Evolutionary conservation across 92 coral and sea anemone species (phyloP), one percentile per base, ranked within the genome.

Genomic region (Paramuricea clavata): DNA sequence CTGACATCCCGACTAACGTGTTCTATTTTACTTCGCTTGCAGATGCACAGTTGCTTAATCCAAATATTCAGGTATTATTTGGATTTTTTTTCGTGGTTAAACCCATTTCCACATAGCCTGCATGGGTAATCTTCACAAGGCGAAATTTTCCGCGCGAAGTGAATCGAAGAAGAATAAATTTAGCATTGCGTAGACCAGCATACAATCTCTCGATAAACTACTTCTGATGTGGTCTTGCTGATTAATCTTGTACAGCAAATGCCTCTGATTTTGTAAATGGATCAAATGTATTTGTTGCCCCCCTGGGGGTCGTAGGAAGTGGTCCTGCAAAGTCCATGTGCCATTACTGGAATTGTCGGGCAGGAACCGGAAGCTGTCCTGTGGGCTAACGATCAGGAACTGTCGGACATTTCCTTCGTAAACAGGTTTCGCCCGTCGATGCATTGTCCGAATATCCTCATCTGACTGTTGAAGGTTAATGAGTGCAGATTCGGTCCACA

Each of bases 11-110:
- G 22, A 86, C 62, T 17, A 95, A 96, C 81, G 88, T 93, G 13
- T 93, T 92, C 72, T 96, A 90, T 82, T 93, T 91, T 69, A 57
- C 95, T 34, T 88, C 83, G 41, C 69, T 94, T 17, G 91, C 95
- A 12, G 88, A 79, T 19, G 95, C 91, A 41, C 98, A 93, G 57
- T 75, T 96, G 61, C 78, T 75, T 60, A 89, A 96, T 57, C 99
- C 99, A 2, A 31, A 43, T 15, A 42, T 94, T 72, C 84, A 94
- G 94, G 99, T 94, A 31, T 49, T 25, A 21, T 13, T 54, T 54
- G 26, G 62, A 54, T 21, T 23, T 23, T 54, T 54, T 54, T 13
- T 23, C 49, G 6, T 12, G 49, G n/a, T n/a, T n/a, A n/a, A n/a
- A n/a, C n/a, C n/a, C n/a, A n/a, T n/a, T n/a, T n/a, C n/a, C n/a